Conservation (phyloP, 2,113 vertebrate genomes). For the Salvelinus alpinus region DNA sequence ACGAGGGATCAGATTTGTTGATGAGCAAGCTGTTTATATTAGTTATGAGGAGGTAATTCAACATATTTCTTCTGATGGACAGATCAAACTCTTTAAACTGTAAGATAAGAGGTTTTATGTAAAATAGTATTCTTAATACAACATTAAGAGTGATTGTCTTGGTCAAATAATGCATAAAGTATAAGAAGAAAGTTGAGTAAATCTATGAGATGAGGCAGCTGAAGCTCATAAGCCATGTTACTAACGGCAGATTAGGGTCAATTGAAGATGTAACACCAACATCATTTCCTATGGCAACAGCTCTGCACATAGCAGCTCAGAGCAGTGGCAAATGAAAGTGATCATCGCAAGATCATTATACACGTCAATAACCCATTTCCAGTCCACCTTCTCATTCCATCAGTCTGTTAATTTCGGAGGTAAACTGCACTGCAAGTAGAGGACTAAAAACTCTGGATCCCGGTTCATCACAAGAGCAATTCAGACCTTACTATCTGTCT, state of each 20-base stretch:
- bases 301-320: neutral
- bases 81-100: constrained; percentile 49
- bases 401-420: neutral
- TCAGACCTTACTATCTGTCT: no score
- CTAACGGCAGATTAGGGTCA: no score
- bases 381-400: neutral
- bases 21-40: constrained; percentile 66
- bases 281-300: neutral
- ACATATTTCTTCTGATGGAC: constrained; percentile 51
- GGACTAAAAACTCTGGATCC: no score
- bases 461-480: no score
- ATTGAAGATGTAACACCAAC: neutral
- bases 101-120: constrained; percentile 51
- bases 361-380: neutral
- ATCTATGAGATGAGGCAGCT: constrained; percentile 17
- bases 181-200: constrained; percentile 26
- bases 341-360: neutral
- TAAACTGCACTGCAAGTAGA: no score
- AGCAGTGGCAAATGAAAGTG: no score
- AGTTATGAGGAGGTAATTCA: constrained; percentile 57
- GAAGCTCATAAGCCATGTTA: no score
- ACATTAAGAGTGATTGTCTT: constrained; percentile 18
- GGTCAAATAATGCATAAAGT: constrained; percentile 15
- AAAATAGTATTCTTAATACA: neutral
- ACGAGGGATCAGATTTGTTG: constrained; percentile 62